Percentiles rank a stretch among this genome's conserved stretches.
Conservation (phyloP, 2,888 invertebrate species). For the Hirtodrosophila duncani region DNA sequence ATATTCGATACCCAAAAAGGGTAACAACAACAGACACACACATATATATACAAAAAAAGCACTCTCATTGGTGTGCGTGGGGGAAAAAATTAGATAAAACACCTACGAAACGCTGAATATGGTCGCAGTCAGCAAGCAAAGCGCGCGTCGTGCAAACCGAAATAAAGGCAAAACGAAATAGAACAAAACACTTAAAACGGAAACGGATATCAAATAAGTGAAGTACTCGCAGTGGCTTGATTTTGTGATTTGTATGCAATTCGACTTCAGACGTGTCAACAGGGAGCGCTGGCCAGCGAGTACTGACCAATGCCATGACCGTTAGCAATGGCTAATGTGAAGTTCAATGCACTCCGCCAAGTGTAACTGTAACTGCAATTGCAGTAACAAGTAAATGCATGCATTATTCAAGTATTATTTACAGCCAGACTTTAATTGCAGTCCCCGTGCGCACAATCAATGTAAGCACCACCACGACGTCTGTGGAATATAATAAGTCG, state of each 20-base stretch:
- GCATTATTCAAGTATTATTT: constrained; percentile 18
- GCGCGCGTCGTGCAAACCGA: constrained; percentile 63
- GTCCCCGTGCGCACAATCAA: background rate
- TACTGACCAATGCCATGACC: too few relatives aligned
- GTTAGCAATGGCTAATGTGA: constrained; percentile 17
- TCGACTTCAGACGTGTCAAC: too few relatives aligned
- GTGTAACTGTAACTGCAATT: too few relatives aligned
- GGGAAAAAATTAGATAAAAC: constrained; percentile 74
- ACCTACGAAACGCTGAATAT: constrained; percentile 68
- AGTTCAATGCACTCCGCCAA: constrained; percentile 48
- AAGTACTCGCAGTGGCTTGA: background rate
- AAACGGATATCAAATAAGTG: constrained; percentile 10
- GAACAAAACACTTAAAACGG: constrained; percentile 5
- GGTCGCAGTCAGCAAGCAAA: constrained; percentile 71
- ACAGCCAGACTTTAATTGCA: background rate
- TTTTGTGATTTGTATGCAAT: too few relatives aligned
- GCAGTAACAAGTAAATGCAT: too few relatives aligned
- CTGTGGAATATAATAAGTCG: too few relatives aligned
- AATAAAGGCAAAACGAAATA: constrained; percentile 15
- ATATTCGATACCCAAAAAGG: constrained; percentile 61
- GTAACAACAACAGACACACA: constrained; percentile 44
- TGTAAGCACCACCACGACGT: background rate
- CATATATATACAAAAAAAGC: constrained; percentile 14
- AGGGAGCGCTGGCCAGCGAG: too few relatives aligned
- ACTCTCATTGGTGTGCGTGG: constrained; percentile 48